A percentile compares a stretch with the other conserved stretches of the same genome.
Conservation (phyloP, 2,113 vertebrate genomes). For the Cochlearius cochlearius region DNA sequence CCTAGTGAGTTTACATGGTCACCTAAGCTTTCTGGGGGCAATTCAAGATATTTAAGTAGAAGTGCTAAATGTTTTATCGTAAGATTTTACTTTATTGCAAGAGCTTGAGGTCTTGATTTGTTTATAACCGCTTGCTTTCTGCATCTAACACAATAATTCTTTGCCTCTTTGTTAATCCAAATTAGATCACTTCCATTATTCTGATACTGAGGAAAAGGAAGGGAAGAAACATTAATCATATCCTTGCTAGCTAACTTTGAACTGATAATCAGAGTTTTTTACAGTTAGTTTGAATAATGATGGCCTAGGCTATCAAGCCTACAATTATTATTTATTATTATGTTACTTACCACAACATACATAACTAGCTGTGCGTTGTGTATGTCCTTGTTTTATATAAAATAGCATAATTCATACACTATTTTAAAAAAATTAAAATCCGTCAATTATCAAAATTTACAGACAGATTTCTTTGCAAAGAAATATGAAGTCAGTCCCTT, state of each 20-base stretch:
- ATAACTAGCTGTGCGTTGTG: background rate
- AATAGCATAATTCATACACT: background rate
- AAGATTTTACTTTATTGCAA: background rate
- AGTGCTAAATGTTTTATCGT: background rate
- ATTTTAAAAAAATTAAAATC: background rate
- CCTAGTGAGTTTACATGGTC: background rate
- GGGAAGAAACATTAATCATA: conserved; percentile 46
- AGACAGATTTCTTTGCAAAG: background rate
- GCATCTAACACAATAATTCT: background rate
- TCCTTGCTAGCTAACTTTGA: conserved; percentile 12
- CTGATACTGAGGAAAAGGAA: conserved; percentile 35
- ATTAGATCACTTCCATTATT: conserved; percentile 11
- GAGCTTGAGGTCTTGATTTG: background rate
- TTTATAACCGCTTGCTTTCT: background rate
- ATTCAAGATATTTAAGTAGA: background rate
- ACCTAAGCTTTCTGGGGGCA: background rate
- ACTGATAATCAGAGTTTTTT: background rate
- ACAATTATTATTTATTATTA: background rate
- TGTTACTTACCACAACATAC: background rate
- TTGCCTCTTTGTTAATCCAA: conserved; percentile 12
- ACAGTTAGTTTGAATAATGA: background rate
- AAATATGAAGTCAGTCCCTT: background rate
- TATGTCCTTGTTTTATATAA: background rate
- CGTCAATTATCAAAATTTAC: background rate
- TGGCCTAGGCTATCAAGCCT: background rate